Evolutionary conservation across 2,797 vertebrate species (phyloP).

Genomic region (Scyliorhinus canicula): DNA sequence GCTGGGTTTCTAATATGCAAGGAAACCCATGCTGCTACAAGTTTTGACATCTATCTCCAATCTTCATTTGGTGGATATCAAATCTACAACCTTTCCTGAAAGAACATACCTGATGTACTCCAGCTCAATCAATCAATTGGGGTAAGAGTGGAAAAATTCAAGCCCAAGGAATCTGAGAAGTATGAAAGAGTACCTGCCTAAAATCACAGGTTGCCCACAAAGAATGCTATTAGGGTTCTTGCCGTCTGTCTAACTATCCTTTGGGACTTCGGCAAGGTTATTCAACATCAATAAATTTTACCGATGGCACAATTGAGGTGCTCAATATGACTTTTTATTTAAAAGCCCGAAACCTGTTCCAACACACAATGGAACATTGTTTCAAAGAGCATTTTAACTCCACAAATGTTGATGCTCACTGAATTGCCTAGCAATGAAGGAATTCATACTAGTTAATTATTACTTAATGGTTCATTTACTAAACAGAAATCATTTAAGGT

Average conservation of each 20-base stretch:
- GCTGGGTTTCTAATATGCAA: neutral
- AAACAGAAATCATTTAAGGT: conserved; percentile 3
- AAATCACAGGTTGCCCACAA: neutral
- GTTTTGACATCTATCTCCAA: neutral
- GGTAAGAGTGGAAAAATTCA: neutral
- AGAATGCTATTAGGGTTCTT: neutral
- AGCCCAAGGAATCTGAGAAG: neutral
- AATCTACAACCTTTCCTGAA: neutral
- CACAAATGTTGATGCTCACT: neutral
- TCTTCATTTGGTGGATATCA: neutral
- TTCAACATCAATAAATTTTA: neutral
- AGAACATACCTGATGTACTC: no score
- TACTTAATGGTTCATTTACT: neutral
- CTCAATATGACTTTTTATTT: neutral
- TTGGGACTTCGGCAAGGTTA: neutral
- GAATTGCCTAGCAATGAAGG: neutral
- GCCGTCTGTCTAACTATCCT: neutral
- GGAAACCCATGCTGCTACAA: neutral
- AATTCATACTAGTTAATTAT: neutral
- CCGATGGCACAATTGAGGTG: neutral
- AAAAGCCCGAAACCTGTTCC: neutral
- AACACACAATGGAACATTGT: neutral
- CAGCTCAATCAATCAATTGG: neutral
- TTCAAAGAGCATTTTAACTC: neutral
- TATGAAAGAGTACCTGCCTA: neutral